Conservation (phyloP, 2,888 invertebrate species). For the Sceliomorpha sp. region DNA sequence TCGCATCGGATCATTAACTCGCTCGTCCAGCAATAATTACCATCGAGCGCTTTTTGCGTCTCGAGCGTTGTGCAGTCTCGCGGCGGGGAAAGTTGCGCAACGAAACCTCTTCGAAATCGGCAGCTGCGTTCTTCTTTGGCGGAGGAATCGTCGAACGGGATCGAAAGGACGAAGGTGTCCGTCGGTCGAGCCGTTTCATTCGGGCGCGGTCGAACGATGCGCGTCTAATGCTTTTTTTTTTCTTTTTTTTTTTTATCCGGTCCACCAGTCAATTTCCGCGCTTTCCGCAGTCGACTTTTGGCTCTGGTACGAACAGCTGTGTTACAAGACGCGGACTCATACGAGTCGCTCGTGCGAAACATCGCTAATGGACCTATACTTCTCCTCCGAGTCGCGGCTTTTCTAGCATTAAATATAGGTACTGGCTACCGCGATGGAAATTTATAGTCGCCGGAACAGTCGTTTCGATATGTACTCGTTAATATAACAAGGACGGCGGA, state of each 20-base stretch:
- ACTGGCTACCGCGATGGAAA: neutral
- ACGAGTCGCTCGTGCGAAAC: conserved; percentile 11
- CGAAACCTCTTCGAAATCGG: conserved; percentile 10
- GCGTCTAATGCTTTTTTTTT: conserved; percentile 11
- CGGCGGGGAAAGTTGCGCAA: conserved; percentile 29
- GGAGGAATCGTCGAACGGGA: conserved; percentile 28
- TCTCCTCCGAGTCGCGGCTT: conserved; percentile 9
- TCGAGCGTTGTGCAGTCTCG: conserved; percentile 31
- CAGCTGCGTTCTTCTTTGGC: conserved; percentile 34
- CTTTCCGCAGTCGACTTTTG: conserved; percentile 61
- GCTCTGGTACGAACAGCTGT: conserved; percentile 72
- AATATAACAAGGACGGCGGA: too few relatives aligned
- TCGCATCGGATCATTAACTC: conserved; percentile 47
- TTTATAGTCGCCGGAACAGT: too few relatives aligned
- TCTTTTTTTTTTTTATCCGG: neutral
- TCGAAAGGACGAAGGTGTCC: too few relatives aligned
- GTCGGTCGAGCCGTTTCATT: too few relatives aligned
- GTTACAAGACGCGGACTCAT: conserved; percentile 1
- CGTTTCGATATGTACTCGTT: too few relatives aligned
- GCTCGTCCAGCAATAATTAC: conserved; percentile 51
- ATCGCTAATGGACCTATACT: conserved; percentile 17
- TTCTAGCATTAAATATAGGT: conserved; percentile 16
- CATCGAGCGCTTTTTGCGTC: conserved; percentile 39
- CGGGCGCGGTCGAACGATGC: too few relatives aligned
- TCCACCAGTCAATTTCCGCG: too few relatives aligned